Evolutionary conservation across 2,113 vertebrate genomes (phyloP), one percentile per base, ranked within the genome.

Genomic region (Poeciliopsis turrubarensis): DNA sequence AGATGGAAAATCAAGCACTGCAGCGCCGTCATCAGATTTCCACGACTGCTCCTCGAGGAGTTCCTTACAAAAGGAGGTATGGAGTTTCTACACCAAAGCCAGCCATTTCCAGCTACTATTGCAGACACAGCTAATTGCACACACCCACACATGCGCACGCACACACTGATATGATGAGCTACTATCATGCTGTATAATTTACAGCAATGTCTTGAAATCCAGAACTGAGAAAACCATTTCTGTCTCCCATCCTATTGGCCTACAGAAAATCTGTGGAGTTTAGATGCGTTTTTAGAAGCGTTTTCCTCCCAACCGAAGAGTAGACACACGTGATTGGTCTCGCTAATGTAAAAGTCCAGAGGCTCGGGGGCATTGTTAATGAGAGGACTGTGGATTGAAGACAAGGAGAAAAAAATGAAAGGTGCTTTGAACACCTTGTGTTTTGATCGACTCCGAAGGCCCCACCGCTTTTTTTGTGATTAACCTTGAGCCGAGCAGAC

Each of bases 401-500:
- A 22, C 32, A 15, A 79, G 80, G 77, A 71, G 65, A 72, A 39
- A 80, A 74, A 77, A 60, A 37, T 11, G 27, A 83, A 68, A 73
- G 81, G 73, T 78, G 68, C 76, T 79, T 22, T 29, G 65, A 64
- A 10, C 3, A 37, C 29, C 13, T 61, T 15, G 65, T 60, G 44
- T 63, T 79, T 72, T 75, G 62, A 79, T 30, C 68, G 22, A 1
- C 41, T 54, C 74, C 70, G 44, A 73, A 67, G 66, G 47, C 65
- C 13, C 47, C 27, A 71, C 71, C 73, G 13, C 77, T 79, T 72
- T 64, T 60, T 39, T 4, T n/a, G 31, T 34, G 30, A 81, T 84
- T 89, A 89, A 86, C 88, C 91, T 93, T 91, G 91, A 91, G 71
- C 44, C n/a, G 31, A 80, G 69, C 71, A 29, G 73, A 72, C 25